Percentiles rank a stretch among this genome's conserved stretches.
These are phyloP conservation scores for Noctua fimbriata DNA, from an alignment of 2,888 invertebrate genomes.

Conservation along the genomic window DNA sequence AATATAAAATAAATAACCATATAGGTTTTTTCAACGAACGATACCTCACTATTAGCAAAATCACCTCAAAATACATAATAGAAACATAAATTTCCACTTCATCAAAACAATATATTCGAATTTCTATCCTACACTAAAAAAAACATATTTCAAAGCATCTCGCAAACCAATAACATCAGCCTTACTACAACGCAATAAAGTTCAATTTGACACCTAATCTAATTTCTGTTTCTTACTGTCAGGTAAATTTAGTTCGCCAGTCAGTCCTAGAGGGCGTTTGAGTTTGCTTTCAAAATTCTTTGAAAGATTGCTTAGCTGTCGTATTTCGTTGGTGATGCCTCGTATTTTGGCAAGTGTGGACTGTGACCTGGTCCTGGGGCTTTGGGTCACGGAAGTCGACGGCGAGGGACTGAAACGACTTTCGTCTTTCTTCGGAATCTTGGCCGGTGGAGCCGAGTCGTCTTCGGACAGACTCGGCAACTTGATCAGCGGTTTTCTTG, in stretches of 20 bases:
- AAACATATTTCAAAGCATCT: conserved; percentile 3
- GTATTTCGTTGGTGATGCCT: conserved; percentile 81
- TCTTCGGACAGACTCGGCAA: conserved; percentile 82
- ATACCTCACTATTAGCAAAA: background rate
- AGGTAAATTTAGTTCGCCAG: conserved; percentile 62
- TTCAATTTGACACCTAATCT: conserved; percentile 66
- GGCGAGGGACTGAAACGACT: conserved; percentile 52
- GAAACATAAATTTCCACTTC: conserved; percentile 13
- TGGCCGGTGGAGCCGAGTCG: conserved; percentile 71
- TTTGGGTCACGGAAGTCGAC: conserved; percentile 65
- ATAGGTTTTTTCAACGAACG: conserved; percentile 7
- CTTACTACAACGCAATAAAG: conserved; percentile 18
- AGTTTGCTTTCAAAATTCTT: conserved; percentile 73
- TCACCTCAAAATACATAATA: background rate
- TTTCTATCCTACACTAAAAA: background rate
- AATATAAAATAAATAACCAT: conserved; percentile 20
- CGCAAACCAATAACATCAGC: conserved; percentile 20
- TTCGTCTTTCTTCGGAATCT: conserved; percentile 68
- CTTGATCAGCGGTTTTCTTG: conserved; percentile 82
- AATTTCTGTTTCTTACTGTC: conserved; percentile 77
- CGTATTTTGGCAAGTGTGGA: conserved; percentile 77
- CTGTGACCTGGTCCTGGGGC: conserved; percentile 68
- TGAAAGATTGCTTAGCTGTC: conserved; percentile 74
- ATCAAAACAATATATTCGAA: background rate
- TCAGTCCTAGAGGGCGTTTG: conserved; percentile 71